Percentiles rank a stretch among this genome's conserved stretches.
Conservation (phyloP, 2,888 invertebrate species). For the Dendrolimus houi region DNA sequence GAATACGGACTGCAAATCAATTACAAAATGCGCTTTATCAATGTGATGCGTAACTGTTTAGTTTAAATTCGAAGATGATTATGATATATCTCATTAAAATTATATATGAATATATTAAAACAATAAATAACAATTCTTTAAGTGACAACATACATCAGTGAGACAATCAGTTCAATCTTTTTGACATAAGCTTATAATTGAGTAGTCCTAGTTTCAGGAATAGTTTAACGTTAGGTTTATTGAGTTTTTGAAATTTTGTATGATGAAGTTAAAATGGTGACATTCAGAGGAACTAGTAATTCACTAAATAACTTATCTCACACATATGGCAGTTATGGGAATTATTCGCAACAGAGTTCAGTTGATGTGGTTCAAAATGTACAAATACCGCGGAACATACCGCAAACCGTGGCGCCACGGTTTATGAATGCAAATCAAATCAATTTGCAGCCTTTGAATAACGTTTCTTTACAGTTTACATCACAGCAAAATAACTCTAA, state of each 20-base stretch:
- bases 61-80: too few species aligned
- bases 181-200: slow-evolving; percentile 52
- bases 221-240: slow-evolving; percentile 68
- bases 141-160: too few species aligned
- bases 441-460: slow-evolving; percentile 46
- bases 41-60: too few species aligned
- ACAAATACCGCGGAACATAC: slow-evolving; percentile 52
- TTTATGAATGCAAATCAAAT: slow-evolving; percentile 44
- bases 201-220: slow-evolving; percentile 65
- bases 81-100: not conserved
- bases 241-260: slow-evolving; percentile 64
- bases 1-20: slow-evolving; percentile 56
- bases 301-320: slow-evolving; percentile 48
- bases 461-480: slow-evolving; percentile 45
- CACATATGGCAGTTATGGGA: slow-evolving; percentile 47
- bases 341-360: slow-evolving; percentile 39
- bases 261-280: slow-evolving; percentile 72
- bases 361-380: slow-evolving; percentile 52
- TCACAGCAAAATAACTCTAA: slow-evolving; percentile 35
- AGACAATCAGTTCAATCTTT: too few species aligned
- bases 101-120: too few species aligned
- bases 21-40: slow-evolving; percentile 31
- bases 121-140: too few species aligned
- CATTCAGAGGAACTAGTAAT: slow-evolving; percentile 56
- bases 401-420: slow-evolving; percentile 38